Evolutionary conservation across 2,888 invertebrate genomes (phyloP).

Genomic region (Drosophila planitibia): DNA sequence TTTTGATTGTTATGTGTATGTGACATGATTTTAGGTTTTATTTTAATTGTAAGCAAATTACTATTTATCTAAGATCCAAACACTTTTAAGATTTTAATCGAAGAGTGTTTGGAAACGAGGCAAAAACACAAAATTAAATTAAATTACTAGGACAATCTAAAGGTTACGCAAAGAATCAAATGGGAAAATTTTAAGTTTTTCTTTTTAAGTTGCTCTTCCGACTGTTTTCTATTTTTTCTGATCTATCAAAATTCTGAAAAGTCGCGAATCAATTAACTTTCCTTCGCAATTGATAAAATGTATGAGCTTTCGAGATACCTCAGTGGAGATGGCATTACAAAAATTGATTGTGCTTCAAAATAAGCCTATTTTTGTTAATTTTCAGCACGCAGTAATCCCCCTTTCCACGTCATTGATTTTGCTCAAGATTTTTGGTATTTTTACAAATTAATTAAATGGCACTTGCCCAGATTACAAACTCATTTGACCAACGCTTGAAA

Average conservation of each 20-base stretch:
- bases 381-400: background rate
- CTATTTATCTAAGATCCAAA: background rate
- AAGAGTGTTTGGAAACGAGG: background rate
- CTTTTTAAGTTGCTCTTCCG: too few relatives aligned
- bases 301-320: background rate
- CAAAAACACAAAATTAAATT: background rate
- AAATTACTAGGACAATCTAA: background rate
- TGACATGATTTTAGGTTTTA: background rate
- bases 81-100: background rate
- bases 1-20: background rate
- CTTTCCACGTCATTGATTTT: background rate
- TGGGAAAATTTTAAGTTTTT: too few relatives aligned
- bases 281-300: background rate
- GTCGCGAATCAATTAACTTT: background rate
- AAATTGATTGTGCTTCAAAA: background rate
- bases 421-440: conserved; percentile 6
- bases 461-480: conserved; percentile 59
- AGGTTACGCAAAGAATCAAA: too few relatives aligned
- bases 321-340: background rate
- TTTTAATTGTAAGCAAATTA: background rate
- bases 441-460: conserved; percentile 70
- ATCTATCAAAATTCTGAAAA: background rate
- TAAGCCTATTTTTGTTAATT: background rate
- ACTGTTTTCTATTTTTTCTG: background rate
- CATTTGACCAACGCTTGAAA: conserved; percentile 40